Base-by-base conservation (phyloP, 2,797 vertebrate species). In the Sandelia bainsii region DNA sequence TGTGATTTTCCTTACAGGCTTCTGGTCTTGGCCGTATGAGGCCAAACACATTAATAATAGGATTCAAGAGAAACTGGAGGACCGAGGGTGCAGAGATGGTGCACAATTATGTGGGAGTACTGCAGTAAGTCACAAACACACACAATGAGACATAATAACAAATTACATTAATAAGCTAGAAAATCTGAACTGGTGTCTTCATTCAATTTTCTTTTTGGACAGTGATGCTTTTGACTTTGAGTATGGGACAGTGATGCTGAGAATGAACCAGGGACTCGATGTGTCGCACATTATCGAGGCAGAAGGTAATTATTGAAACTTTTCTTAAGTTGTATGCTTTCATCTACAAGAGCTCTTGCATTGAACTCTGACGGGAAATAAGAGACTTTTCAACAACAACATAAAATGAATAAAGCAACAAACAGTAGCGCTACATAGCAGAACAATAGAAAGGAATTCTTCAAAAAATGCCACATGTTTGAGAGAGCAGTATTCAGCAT, bases 161-260 rank as follows among this genome's bases (percentile, higher is more conserved):
- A 54, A 54, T 19, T 40, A 61, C 1, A 46, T 20, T 59, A 9
- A 46, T 4, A n/a, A 42, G 25, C 32, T 8, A 20, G 12, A 12
- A 63, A 17, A 46, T 42, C 12, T 66, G 27, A 84, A 37, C 4
- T 13, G 6, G 9, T 48, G 23, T 69, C 39, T 11, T 75, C 1
- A 44, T 64, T 71, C 19, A 20, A 10, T 53, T 34, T 22, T 12
- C n/a, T 27, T 71, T 42, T 70, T 16, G 69, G 37, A 66, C 92
- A 99, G 98, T 19, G 98, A 99, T 52, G 96, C 96, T 0, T 98
- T 99, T 91, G 98, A 99, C 92, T 97, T 97, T 85, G 97, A 99
- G 85, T 96, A 96, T 0, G 98, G 98, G 0, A 94, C 94, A 8
- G 84, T 96, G 85, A 82, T 99, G 0, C 87, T 97, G 88, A 95